Percentiles rank a stretch among this genome's conserved stretches.
Evolutionary conservation across 1,140 invertebrate genomes (phyloP).

Genomic region (Plodia interpunctella): DNA sequence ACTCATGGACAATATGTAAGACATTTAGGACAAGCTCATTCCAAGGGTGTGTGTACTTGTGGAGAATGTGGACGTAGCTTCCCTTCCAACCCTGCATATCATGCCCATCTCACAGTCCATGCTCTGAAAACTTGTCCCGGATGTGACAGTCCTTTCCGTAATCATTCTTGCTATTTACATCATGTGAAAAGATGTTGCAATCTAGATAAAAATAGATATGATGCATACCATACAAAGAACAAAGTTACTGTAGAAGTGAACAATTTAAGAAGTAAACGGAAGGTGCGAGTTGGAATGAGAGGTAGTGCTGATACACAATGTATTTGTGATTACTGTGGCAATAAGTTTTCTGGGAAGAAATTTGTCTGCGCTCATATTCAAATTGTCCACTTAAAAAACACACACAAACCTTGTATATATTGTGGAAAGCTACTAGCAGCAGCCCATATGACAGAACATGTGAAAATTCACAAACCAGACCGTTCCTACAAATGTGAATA

Average conservation of each 20-base stretch:
- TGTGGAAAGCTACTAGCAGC: conserved; percentile 55
- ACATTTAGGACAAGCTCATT: conserved; percentile 38
- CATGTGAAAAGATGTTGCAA: conserved; percentile 51
- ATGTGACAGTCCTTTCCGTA: conserved; percentile 51
- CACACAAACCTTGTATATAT: conserved; percentile 49
- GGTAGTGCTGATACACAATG: conserved; percentile 43
- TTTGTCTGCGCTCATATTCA: conserved; percentile 55
- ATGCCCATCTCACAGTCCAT: conserved; percentile 45
- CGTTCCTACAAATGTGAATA: conserved; percentile 40
- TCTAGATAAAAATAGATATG: conserved; percentile 32
- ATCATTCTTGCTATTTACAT: conserved; percentile 49
- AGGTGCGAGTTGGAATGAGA: conserved; percentile 43
- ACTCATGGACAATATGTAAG: conserved; percentile 26
- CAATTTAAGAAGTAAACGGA: conserved; percentile 32
- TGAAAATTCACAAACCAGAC: conserved; percentile 43
- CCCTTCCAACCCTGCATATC: conserved; percentile 31
- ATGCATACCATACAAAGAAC: conserved; percentile 29
- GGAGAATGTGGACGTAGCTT: conserved; percentile 53
- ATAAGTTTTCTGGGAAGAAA: conserved; percentile 48
- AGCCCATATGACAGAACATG: conserved; percentile 53
- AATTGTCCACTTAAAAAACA: conserved; percentile 57
- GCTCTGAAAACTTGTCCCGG: conserved; percentile 41
- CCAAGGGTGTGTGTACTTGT: conserved; percentile 34
- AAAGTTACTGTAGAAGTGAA: conserved; percentile 36
- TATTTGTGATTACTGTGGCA: conserved; percentile 57